Conservation (phyloP, 2,888 invertebrate species). For the Fissipunctia ypsillon region DNA sequence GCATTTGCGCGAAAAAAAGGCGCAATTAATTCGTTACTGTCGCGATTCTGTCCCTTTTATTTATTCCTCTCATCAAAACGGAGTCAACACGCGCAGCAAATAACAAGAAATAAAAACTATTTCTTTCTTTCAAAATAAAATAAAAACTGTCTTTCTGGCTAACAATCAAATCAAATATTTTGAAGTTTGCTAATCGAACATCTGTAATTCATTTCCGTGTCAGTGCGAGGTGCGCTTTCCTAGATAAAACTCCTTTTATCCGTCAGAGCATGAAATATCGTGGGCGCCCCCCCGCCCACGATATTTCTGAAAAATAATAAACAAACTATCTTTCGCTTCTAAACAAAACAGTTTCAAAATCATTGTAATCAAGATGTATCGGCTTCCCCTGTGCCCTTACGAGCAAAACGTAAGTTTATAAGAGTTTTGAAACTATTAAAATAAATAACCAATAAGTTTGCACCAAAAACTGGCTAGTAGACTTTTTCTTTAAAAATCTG, state of each 20-base stretch:
- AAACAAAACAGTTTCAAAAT: background rate
- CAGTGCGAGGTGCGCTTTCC: background rate
- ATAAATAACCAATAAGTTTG: conserved; percentile 9
- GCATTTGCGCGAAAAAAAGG: too few relatives aligned
- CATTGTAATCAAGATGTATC: conserved; percentile 11
- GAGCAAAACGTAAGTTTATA: conserved; percentile 17
- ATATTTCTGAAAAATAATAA: background rate
- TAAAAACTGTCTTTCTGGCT: conserved; percentile 29
- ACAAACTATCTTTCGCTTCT: background rate
- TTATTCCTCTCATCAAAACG: too few relatives aligned
- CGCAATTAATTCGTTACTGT: too few relatives aligned
- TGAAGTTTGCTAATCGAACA: conserved; percentile 14
- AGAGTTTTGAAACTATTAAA: background rate
- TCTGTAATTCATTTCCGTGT: background rate
- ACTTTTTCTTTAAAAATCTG: background rate
- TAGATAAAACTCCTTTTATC: background rate
- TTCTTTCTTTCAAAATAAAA: background rate
- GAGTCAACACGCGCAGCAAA: too few relatives aligned
- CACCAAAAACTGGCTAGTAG: background rate
- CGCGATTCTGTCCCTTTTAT: too few relatives aligned
- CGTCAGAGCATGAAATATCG: background rate
- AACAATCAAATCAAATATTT: background rate
- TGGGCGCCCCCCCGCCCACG: conserved; percentile 3
- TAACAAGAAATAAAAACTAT: conserved; percentile 2
- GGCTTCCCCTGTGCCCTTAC: background rate